Percentiles rank a stretch among this genome's conserved stretches.
These are phyloP conservation scores for Drosophila tropicalis DNA, from an alignment of 1,140 invertebrate genomes.

Conservation along the genomic window DNA sequence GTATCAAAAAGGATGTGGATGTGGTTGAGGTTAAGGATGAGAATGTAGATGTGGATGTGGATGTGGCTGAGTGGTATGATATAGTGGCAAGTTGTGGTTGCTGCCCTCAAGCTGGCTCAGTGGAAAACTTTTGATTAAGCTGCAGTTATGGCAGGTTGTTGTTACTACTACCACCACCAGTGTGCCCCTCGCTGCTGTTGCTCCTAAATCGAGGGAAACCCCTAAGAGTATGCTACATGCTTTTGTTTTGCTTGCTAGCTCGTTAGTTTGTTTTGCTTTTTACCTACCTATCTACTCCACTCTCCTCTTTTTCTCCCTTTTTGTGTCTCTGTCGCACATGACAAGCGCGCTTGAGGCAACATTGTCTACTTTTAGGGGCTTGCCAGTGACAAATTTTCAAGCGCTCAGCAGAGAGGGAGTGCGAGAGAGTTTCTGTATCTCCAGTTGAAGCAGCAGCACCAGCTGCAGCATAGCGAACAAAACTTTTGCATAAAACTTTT, in stretches of 20 bases:
- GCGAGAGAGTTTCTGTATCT: conserved; percentile 23
- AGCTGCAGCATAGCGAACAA: conserved; percentile 30
- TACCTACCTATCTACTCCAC: conserved; percentile 33
- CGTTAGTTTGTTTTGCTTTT: conserved; percentile 76
- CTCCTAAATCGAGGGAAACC: background rate
- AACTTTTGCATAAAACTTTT: conserved; percentile 73
- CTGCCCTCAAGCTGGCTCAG: conserved; percentile 49
- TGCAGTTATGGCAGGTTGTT: conserved; percentile 81
- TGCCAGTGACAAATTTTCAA: conserved; percentile 71
- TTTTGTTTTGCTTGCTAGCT: conserved; percentile 78
- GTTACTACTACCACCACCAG: conserved; percentile 19
- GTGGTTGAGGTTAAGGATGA: conserved; percentile 24
- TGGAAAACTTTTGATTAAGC: conserved; percentile 82
- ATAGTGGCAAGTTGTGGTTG: conserved; percentile 56
- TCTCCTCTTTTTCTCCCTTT: background rate
- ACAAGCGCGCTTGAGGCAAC: conserved; percentile 53
- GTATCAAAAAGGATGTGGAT: conserved; percentile 59
- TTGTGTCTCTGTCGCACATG: conserved; percentile 15
- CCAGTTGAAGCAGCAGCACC: conserved; percentile 42
- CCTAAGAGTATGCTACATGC: conserved; percentile 63
- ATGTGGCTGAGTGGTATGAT: conserved; percentile 32
- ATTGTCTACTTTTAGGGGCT: conserved; percentile 59
- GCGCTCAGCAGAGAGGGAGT: background rate
- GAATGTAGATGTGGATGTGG: conserved; percentile 6
- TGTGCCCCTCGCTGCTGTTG: background rate